Conservation (phyloP, 2,888 invertebrate genomes). For the Arenicola marina region DNA sequence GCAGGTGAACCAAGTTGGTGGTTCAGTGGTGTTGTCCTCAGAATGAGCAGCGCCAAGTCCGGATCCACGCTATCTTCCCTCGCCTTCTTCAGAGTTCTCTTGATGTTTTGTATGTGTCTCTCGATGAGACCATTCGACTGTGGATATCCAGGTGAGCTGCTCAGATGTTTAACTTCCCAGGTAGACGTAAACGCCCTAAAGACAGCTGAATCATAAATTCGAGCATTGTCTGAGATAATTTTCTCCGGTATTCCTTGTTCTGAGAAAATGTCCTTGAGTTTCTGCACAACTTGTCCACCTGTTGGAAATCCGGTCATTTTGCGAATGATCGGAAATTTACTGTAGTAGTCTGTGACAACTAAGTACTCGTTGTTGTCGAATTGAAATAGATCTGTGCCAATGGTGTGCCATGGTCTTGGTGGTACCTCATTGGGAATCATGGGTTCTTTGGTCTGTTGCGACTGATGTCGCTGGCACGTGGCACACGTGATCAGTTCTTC, state of each 20-base stretch:
- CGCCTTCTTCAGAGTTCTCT: not conserved
- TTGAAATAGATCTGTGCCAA: not conserved
- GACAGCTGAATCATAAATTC: not conserved
- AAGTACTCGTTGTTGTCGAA: not conserved
- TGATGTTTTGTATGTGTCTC: not conserved
- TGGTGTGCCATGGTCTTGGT: not conserved
- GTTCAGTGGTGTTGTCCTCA: not conserved
- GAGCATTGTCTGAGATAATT: too few species aligned
- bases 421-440: not conserved
- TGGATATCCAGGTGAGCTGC: not conserved
- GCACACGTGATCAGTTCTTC: not conserved
- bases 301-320: not conserved
- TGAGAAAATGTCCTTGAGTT: not conserved
- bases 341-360: not conserved
- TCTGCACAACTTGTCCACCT: not conserved
- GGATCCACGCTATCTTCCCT: not conserved
- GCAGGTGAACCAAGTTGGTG: too few species aligned
- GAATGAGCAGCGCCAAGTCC: not conserved
- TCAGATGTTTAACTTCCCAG: not conserved
- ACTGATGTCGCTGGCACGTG: not conserved
- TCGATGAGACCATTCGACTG: not conserved
- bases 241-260: not conserved
- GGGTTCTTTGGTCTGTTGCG: not conserved
- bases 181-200: too few species aligned
- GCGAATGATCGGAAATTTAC: not conserved